phyloP scores from a whole-genome alignment of 2,888 invertebrate genomes.

The Mesorhabditis sp. region DNA sequence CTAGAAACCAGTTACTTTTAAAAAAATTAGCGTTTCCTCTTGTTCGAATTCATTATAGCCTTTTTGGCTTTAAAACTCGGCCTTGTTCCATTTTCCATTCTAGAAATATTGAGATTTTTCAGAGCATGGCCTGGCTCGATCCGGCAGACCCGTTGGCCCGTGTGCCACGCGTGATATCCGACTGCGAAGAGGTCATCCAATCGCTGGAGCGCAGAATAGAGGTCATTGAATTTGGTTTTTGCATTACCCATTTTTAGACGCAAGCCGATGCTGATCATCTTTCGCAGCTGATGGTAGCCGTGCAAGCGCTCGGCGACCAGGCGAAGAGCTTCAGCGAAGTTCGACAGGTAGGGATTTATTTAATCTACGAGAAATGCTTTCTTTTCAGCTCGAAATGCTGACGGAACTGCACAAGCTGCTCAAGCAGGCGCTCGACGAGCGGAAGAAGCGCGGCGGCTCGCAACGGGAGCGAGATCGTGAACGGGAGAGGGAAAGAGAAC shows the following conservation, averaged over 20 bases:
- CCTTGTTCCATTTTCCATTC: no score
- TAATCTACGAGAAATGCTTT: not conserved
- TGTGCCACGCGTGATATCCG: not conserved
- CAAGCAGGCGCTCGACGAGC: not conserved
- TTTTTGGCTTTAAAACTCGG: not conserved
- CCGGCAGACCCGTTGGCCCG: not conserved
- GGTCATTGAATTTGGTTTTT: not conserved
- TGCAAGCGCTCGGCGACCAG: not conserved
- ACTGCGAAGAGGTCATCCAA: not conserved
- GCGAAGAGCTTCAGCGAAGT: not conserved
- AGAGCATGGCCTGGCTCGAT: conserved; percentile 1
- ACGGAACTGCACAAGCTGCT: not conserved
- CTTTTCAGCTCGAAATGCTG: not conserved
- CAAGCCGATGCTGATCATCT: not conserved
- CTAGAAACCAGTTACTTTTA: no score
- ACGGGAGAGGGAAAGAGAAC: not conserved
- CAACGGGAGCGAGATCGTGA: not conserved
- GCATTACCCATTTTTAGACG: not conserved
- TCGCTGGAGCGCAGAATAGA: not conserved
- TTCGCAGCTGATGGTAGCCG: not conserved
- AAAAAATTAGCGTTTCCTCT: no score
- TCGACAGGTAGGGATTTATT: not conserved
- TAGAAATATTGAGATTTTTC: not conserved
- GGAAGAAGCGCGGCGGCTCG: not conserved
- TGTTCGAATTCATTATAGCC: not conserved